These are phyloP conservation scores for Morbakka virulenta DNA, from an alignment of 30 jellyfish, hydroid and myxozoan species.

Conservation along the genomic window DNA sequence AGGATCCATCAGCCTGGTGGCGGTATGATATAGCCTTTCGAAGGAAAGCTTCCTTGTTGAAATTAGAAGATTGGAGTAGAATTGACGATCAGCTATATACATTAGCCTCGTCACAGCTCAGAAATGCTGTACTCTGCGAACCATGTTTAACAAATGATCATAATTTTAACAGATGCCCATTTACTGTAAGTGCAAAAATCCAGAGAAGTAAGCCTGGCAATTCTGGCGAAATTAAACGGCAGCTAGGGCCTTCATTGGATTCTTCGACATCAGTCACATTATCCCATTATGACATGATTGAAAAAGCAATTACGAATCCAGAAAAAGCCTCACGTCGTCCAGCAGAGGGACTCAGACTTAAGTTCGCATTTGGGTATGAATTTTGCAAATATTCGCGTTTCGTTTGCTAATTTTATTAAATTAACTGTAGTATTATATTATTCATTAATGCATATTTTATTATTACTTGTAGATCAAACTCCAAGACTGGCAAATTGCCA, in stretches of 20 bases:
- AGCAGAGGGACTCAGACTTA: constrained; percentile 76
- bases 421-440: too few species aligned
- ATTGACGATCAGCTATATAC: constrained; percentile 74
- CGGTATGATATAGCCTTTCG: constrained; percentile 87
- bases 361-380: constrained; percentile 95
- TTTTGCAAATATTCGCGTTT: too few species aligned
- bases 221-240: too few species aligned
- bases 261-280: too few species aligned
- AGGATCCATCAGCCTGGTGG: constrained; percentile 91
- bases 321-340: constrained; percentile 80
- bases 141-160: constrained; percentile 77
- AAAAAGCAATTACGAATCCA: constrained; percentile 86
- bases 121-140: constrained; percentile 55
- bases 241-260: too few species aligned
- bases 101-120: constrained; percentile 74
- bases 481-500: too few species aligned
- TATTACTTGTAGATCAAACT: too few species aligned
- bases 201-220: constrained; percentile 6
- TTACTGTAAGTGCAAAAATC: constrained; percentile 38
- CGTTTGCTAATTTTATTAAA: too few species aligned
- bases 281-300: constrained; percentile 65
- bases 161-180: constrained; percentile 76
- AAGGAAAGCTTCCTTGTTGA: constrained; percentile 75
- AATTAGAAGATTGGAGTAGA: constrained; percentile 74
- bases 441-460: too few species aligned